Conservation (phyloP, 2,797 vertebrate genomes). For the Chaenodraco wilsoni region DNA sequence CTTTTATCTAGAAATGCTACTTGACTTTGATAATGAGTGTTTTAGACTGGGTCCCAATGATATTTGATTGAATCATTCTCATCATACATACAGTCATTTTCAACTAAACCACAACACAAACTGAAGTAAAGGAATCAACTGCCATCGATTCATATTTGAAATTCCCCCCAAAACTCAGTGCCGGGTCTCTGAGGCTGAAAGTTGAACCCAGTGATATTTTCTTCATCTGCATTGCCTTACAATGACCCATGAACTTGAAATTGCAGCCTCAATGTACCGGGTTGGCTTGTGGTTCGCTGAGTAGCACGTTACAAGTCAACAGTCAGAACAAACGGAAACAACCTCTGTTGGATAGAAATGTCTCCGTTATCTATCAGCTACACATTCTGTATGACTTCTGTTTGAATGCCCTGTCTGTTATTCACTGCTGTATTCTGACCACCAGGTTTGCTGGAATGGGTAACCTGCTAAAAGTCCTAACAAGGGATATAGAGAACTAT, state of each 20-base stretch:
- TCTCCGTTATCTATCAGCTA: neutral
- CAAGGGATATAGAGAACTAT: constrained; percentile 99
- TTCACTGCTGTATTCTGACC: constrained; percentile 79
- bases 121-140: constrained; percentile 2
- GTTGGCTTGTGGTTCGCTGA: no score
- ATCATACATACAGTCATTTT: neutral
- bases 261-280: no score
- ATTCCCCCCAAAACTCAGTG: neutral
- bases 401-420: constrained; percentile 32
- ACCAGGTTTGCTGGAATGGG: constrained; percentile 99
- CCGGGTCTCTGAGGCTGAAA: no score
- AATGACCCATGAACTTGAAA: no score
- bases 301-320: no score
- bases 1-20: neutral
- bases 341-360: constrained; percentile 14
- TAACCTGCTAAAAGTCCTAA: constrained; percentile 99
- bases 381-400: neutral
- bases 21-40: neutral
- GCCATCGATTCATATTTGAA: neutral
- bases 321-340: constrained; percentile 7
- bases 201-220: no score
- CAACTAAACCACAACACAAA: neutral
- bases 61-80: neutral
- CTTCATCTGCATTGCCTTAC: no score
- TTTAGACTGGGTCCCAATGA: neutral